A percentile compares a stretch with the other conserved stretches of the same genome.
phyloP scores from a whole-genome alignment of 2,888 invertebrate genomes.

The Volucella bombylans region DNA sequence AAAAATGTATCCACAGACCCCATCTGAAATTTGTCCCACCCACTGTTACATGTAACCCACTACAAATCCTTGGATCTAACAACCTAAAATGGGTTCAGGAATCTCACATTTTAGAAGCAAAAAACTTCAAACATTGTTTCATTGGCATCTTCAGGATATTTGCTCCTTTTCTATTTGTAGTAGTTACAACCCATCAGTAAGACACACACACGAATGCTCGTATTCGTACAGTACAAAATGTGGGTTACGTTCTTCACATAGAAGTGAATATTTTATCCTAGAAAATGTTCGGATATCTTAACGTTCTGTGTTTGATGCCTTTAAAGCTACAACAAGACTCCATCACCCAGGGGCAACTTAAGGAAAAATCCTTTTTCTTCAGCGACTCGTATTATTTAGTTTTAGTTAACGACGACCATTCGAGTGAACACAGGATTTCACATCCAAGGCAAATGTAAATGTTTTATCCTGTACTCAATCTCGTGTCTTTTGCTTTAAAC shows the following conservation, averaged over 20 bases:
- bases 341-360: constrained; percentile 61
- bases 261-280: constrained; percentile 58
- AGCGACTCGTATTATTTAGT: constrained; percentile 58
- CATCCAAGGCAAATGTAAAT: constrained; percentile 58
- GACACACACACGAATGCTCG: constrained; percentile 12
- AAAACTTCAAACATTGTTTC: constrained; percentile 33
- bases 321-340: constrained; percentile 41
- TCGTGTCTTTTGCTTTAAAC: not conserved
- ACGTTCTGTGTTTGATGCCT: constrained; percentile 34
- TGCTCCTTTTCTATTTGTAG: constrained; percentile 5
- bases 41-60: not conserved
- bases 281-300: constrained; percentile 36
- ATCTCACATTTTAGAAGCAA: constrained; percentile 7
- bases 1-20: not conserved
- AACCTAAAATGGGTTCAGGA: constrained; percentile 30
- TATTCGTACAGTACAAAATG: not conserved
- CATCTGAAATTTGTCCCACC: constrained; percentile 5
- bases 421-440: constrained; percentile 49
- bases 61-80: constrained; percentile 24
- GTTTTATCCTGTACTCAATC: constrained; percentile 45
- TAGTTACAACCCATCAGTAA: not conserved
- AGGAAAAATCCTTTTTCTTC: constrained; percentile 58
- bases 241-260: constrained; percentile 13
- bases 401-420: constrained; percentile 68
- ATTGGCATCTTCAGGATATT: constrained; percentile 40